Percentiles rank a stretch among this genome's conserved stretches.
Conservation (phyloP, 1,140 invertebrate genomes). For the Solenopsis invicta region DNA sequence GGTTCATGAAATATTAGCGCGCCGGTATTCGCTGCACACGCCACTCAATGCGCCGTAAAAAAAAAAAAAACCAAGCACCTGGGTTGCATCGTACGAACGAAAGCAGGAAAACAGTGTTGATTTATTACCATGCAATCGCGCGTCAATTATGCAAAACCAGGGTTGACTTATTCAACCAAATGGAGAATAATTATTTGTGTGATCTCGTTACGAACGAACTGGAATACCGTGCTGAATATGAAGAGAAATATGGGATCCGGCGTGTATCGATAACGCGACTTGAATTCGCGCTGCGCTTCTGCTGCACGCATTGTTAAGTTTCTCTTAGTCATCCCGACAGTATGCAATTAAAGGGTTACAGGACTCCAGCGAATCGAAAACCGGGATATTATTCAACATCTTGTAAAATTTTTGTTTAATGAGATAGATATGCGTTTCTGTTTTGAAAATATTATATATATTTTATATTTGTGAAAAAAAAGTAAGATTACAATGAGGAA, state of each 20-base stretch:
- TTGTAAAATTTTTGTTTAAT: too few relatives aligned
- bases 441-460: too few relatives aligned
- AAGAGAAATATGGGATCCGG: neutral
- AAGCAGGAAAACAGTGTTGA: conserved; percentile 15
- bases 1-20: conserved; percentile 60
- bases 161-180: conserved; percentile 8
- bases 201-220: conserved; percentile 1
- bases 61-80: neutral
- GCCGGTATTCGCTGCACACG: neutral
- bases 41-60: conserved; percentile 6
- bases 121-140: conserved; percentile 41
- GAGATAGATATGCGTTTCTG: too few relatives aligned
- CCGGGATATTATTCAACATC: too few relatives aligned
- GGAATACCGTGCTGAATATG: neutral
- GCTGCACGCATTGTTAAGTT: neutral
- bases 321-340: neutral
- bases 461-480: too few relatives aligned
- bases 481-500: too few relatives aligned
- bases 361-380: too few relatives aligned
- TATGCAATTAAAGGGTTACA: neutral
- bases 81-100: neutral
- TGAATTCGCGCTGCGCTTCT: neutral
- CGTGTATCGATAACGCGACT: neutral
- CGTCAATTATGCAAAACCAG: conserved; percentile 48
- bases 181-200: conserved; percentile 16